Base-by-base conservation (phyloP, 2,797 vertebrate genomes). In the Aldrovandia affinis region DNA sequence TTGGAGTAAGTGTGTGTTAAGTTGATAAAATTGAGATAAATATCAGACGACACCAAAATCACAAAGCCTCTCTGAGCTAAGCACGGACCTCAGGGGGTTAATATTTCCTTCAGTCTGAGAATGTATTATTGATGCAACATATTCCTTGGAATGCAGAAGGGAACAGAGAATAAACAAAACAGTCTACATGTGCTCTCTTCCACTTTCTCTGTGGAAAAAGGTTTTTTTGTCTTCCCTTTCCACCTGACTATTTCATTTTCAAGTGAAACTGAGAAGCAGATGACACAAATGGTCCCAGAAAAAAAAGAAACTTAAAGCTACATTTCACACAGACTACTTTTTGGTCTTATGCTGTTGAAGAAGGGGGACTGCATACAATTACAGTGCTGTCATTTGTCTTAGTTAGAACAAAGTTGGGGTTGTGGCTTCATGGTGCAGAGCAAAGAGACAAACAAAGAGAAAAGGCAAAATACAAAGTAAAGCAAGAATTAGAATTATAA, bases 221-320 rank as follows among this genome's bases (percentile, higher is more conserved):
- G 22, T 36, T 36, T 68, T 20, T 42, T 73, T 33, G 7, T 42
- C 68, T 7, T 73, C 36, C 18, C 4, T 73, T 73, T 39, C 33
- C 39, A 44, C 39, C 73, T 77, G 42, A 77, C 25, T 12, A n/a
- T 44, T 47, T 47, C 5, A 44, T 77, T 77, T 44, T n/a, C 25
- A 77, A 47, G 42, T 12, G 42, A 77, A 47, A n/a, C 22, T 12
- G 42, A 15, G 42, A 44, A 77, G 42, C 42, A 77, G 73, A 77
- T 47, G 22, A 28, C 42, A n/a, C 47, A 47, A 77, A 44, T 20
- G 25, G 42, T 77, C 39, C 10, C 42, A n/a, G 73, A 15, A 77
- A 44, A 77, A 77, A 39, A 77, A 77, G 73, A 47, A n/a, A 39
- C 47, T 77, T 42, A 77, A 77, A 77, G 42, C 73, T 25, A 25